These are phyloP conservation scores for Psylliodes chrysocephalus DNA, from an alignment of 2,888 invertebrate genomes.

Conservation along the genomic window DNA sequence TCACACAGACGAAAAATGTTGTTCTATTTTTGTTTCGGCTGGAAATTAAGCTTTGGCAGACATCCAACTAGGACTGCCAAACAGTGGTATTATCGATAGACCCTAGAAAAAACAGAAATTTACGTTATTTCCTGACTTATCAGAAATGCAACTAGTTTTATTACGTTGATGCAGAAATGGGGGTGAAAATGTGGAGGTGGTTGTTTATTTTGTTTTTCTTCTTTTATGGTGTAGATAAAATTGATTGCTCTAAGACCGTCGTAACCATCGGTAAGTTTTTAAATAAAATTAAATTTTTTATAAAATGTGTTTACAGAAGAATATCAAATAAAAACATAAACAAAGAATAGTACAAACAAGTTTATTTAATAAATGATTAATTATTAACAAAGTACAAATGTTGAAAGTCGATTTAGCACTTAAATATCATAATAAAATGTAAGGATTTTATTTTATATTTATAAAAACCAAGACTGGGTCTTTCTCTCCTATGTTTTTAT, in stretches of 20 bases:
- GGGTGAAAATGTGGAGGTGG: slow-evolving; percentile 4
- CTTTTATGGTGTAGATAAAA: neutral
- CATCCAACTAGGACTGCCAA: neutral
- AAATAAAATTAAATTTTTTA: too few relatives aligned
- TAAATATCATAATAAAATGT: too few relatives aligned
- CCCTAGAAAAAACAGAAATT: neutral
- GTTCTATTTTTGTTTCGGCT: slow-evolving; percentile 11
- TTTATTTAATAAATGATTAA: too few relatives aligned
- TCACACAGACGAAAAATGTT: neutral
- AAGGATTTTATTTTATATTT: too few relatives aligned
- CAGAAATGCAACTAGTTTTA: slow-evolving; percentile 1
- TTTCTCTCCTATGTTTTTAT: too few relatives aligned
- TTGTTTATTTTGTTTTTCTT: neutral
- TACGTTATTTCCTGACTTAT: neutral
- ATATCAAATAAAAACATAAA: too few relatives aligned
- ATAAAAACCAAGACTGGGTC: too few relatives aligned
- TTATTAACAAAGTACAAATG: too few relatives aligned
- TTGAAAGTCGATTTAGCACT: too few relatives aligned
- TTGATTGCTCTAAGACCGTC: neutral
- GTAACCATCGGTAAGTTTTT: slow-evolving; percentile 6
- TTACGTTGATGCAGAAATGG: neutral
- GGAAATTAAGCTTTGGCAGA: neutral
- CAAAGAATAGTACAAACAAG: too few relatives aligned
- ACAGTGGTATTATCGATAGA: neutral
- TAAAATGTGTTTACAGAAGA: too few relatives aligned